These are phyloP conservation scores for Corvus hawaiiensis DNA, from an alignment of 2,113 vertebrate species.

Conservation along the genomic window DNA sequence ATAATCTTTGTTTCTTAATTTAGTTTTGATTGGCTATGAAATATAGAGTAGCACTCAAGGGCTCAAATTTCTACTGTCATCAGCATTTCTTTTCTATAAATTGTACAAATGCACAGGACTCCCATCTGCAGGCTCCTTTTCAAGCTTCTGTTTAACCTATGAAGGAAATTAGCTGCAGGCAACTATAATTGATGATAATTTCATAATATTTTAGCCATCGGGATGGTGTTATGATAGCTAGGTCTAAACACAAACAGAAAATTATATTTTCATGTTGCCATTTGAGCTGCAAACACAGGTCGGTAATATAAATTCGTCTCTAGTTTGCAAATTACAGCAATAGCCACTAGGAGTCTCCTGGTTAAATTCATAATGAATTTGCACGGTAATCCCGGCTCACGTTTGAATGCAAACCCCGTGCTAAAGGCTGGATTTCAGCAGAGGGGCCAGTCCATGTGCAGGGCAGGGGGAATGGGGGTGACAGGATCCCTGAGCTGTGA, in stretches of 20 bases:
- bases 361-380: background rate
- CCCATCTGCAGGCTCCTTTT: conserved; percentile 35
- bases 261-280: background rate
- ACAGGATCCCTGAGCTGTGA: background rate
- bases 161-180: conserved; percentile 45
- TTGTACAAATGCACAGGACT: conserved; percentile 49
- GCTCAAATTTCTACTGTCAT: conserved; percentile 76
- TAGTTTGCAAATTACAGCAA: background rate
- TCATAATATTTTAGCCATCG: conserved; percentile 41
- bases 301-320: background rate
- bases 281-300: background rate
- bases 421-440: background rate
- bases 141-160: conserved; percentile 54
- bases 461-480: background rate
- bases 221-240: background rate
- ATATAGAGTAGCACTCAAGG: conserved; percentile 72
- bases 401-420: background rate
- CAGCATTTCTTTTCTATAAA: conserved; percentile 79
- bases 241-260: conserved; percentile 41
- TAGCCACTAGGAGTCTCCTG: conserved; percentile 6
- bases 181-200: conserved; percentile 54
- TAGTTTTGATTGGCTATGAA: conserved; percentile 84
- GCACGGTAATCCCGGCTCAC: background rate
- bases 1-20: conserved; percentile 85
- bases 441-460: background rate